phyloP scores from a whole-genome alignment of 1,140 invertebrate species.

The Uloborus diversus region DNA sequence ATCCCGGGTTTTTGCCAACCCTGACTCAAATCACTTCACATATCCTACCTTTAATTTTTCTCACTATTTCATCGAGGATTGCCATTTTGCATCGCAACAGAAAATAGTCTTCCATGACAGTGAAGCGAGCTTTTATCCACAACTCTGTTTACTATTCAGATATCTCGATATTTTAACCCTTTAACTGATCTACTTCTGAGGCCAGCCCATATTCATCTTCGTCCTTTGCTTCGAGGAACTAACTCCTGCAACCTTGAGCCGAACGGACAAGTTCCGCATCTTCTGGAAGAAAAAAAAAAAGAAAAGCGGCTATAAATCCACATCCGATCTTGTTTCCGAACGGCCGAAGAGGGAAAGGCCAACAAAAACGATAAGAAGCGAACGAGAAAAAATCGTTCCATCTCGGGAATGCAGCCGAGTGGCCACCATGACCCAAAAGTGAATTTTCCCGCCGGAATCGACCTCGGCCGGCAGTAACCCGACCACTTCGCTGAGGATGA shows the following conservation, averaged over 20 bases:
- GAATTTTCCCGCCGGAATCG: not conserved
- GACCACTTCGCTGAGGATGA: too few species aligned
- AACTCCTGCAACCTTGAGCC: not conserved
- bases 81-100: too few species aligned
- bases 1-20: too few species aligned
- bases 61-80: too few species aligned
- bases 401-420: not conserved
- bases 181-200: not conserved
- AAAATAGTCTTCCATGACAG: too few species aligned
- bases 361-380: not conserved
- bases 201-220: not conserved
- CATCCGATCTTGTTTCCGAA: not conserved
- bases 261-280: not conserved
- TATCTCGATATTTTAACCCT: not conserved
- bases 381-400: too few species aligned
- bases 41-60: too few species aligned
- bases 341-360: too few species aligned
- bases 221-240: not conserved
- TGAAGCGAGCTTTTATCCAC: too few species aligned
- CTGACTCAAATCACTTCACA: too few species aligned
- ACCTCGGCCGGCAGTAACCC: too few species aligned
- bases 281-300: not conserved
- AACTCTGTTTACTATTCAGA: too few species aligned
- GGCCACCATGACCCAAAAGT: not conserved
- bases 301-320: not conserved